phyloP scores from a whole-genome alignment of 2,888 invertebrate genomes.

The Microctonus hyperodae region DNA sequence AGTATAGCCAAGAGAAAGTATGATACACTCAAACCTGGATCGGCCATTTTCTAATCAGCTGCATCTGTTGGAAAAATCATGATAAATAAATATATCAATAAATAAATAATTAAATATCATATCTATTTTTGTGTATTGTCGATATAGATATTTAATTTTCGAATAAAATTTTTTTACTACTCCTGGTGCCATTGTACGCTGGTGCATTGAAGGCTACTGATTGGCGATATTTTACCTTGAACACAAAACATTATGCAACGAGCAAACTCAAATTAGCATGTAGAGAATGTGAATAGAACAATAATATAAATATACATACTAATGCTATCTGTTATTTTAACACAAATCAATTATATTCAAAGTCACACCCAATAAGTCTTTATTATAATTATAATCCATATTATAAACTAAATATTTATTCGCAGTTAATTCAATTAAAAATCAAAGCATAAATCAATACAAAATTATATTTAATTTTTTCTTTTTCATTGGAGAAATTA shows the following conservation, averaged over 20 bases:
- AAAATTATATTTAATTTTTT: too few species aligned
- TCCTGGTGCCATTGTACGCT: not conserved
- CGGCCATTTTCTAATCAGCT: conserved; percentile 58
- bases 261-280: not conserved
- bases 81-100: not conserved
- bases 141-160: not conserved
- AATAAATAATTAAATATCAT: not conserved
- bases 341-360: not conserved
- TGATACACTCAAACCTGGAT: conserved; percentile 17
- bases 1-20: conserved; percentile 41
- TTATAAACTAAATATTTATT: not conserved
- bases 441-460: too few species aligned
- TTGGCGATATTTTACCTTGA: not conserved
- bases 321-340: not conserved
- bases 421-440: too few species aligned
- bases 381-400: not conserved
- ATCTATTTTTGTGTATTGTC: not conserved
- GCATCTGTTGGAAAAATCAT: conserved; percentile 53
- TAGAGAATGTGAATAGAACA: conserved; percentile 8
- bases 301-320: not conserved
- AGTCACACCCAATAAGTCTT: not conserved
- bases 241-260: conserved; percentile 1
- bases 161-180: not conserved
- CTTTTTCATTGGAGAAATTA: not conserved
- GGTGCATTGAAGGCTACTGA: not conserved